Evolutionary conservation across 2,113 vertebrate species (phyloP).

Genomic region (Irena cyanogastra): DNA sequence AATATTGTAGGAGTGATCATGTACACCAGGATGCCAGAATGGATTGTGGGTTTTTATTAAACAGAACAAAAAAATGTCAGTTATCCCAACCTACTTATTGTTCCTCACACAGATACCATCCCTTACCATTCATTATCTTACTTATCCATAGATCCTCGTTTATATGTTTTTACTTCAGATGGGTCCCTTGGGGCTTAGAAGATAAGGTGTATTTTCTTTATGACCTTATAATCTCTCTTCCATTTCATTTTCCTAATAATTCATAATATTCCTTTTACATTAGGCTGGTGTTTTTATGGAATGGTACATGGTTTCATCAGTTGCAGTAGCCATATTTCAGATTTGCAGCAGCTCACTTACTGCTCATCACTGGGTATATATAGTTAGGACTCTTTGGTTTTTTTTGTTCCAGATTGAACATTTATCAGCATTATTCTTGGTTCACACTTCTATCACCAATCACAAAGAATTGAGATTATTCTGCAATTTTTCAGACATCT

Average conservation of each 20-base stretch:
- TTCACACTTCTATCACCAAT: neutral
- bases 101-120: neutral
- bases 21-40: neutral
- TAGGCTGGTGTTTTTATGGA: neutral
- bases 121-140: neutral
- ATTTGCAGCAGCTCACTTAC: neutral
- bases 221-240: neutral
- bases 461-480: neutral
- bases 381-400: neutral
- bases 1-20: neutral
- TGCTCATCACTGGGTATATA: neutral
- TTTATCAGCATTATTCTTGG: neutral
- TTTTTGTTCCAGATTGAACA: neutral
- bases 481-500: neutral
- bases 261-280: neutral
- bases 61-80: neutral
- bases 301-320: neutral
- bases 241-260: neutral
- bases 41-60: neutral
- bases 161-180: neutral
- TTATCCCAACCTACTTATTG: neutral
- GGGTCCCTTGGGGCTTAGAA: neutral
- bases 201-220: neutral
- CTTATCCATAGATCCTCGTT: neutral
- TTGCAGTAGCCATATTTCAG: neutral